These are phyloP conservation scores for Ceyx erithaca DNA, from an alignment of 2,797 vertebrate species.

Conservation along the genomic window DNA sequence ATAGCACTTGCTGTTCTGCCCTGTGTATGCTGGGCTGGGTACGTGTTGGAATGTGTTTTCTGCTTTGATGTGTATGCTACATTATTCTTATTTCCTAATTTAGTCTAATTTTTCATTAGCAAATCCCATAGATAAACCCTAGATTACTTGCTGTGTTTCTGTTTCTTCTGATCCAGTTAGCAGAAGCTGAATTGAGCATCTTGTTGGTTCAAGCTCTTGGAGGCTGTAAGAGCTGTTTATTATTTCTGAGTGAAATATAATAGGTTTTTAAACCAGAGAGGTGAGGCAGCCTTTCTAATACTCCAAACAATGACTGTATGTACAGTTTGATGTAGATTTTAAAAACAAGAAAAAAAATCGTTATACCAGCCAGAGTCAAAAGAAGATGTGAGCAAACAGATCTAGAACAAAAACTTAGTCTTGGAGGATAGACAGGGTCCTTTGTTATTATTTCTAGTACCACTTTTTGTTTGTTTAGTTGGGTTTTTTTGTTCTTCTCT, in stretches of 20 bases:
- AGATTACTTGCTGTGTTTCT: not conserved
- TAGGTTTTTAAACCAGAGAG: not conserved
- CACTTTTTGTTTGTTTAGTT: not conserved
- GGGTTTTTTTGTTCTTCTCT: no score
- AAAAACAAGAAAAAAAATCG: not conserved
- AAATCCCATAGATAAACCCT: not conserved
- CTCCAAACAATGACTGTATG: not conserved
- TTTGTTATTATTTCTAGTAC: not conserved
- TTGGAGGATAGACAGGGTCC: not conserved
- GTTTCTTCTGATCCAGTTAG: not conserved
- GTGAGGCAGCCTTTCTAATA: not conserved
- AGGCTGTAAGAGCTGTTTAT: not conserved
- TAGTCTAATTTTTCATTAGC: not conserved
- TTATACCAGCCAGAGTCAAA: not conserved
- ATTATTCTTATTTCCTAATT: not conserved
- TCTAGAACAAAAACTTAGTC: not conserved
- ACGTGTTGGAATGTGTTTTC: not conserved
- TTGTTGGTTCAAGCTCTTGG: not conserved
- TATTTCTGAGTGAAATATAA: constrained; percentile 4
- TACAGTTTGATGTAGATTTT: not conserved
- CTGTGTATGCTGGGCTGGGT: not conserved
- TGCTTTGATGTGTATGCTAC: not conserved
- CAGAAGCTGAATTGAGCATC: not conserved
- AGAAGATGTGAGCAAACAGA: not conserved
- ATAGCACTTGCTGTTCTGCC: not conserved